Conservation (phyloP, 2,888 invertebrate genomes). For the Amphiduros pacificus region DNA sequence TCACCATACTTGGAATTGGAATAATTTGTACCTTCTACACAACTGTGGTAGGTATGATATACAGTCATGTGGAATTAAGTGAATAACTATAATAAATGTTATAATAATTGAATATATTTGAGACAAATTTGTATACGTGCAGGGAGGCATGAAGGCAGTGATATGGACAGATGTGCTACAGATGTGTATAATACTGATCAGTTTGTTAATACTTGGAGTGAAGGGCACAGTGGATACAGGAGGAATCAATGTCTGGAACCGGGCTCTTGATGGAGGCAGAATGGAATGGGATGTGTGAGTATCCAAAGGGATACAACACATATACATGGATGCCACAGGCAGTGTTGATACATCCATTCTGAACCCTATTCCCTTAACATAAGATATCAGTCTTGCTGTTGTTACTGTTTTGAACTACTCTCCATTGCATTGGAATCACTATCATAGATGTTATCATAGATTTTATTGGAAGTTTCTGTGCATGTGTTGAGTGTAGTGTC, state of each 20-base stretch:
- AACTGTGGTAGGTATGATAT: conserved; percentile 48
- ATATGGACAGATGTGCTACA: conserved; percentile 59
- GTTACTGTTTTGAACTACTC: too few species aligned
- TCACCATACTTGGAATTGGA: conserved; percentile 53
- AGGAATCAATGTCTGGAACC: conserved; percentile 43
- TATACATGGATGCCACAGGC: too few species aligned
- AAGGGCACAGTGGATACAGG: conserved; percentile 47
- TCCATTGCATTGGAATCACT: too few species aligned
- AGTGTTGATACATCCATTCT: too few species aligned
- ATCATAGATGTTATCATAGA: too few species aligned
- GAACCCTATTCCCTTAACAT: too few species aligned
- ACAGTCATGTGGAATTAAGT: neutral
- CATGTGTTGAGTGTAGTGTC: too few species aligned
- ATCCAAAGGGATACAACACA: too few species aligned
- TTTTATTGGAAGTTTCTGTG: too few species aligned
- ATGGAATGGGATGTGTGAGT: conserved; percentile 47
- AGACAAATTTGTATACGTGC: conserved; percentile 12
- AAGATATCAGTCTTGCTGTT: too few species aligned
- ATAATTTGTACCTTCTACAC: conserved; percentile 60
- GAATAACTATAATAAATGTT: neutral
- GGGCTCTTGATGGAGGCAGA: conserved; percentile 39
- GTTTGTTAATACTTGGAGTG: conserved; percentile 50
- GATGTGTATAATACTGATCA: conserved; percentile 54
- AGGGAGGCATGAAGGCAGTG: conserved; percentile 60
- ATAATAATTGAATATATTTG: neutral